Evolutionary conservation across 2,113 vertebrate genomes (phyloP), one percentile per base, ranked within the genome.

Genomic region (Oceanodroma tethys): DNA sequence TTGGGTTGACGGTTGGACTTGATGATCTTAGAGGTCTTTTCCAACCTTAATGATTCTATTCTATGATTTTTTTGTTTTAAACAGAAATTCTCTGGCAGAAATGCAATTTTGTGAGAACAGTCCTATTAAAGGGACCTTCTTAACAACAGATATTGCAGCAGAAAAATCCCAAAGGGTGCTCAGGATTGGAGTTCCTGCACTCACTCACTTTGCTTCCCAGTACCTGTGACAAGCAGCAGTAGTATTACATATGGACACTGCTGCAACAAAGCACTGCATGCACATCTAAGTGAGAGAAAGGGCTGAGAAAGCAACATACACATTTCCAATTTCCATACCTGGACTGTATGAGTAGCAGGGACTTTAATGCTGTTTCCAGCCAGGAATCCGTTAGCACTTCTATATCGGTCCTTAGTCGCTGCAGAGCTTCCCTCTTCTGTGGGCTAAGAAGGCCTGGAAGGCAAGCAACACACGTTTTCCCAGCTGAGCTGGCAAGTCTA

Each of bases 341-440:
- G 97, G 99, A 99, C 97, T 99, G 99, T 90, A 99, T 99, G 87
- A 99, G 99, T 74, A 99, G 98, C 92, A 99, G 98, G 88, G 99
- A 99, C 95, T 99, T 99, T 29, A 99, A 97, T 0, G 99, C 99
- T 6, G 99, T 99, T 98, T 98, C 99, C 97, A 99, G 98, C 99
- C 99, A 99, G 76, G 99, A 98, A 94, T 99, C 99, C 2, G 99
- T 99, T 27, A 99, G 97, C n/a, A 98, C 98, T 98, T 99, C 99
- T 43, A 99, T 99, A 93, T 99, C 99, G 0, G 99, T 98, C 97
- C 99, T 98, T 58, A 99, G 98, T 63, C 98, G 97, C 34, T 99
- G 97, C 32, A 99, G 98, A 80, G 99, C 98, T 86, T 99, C 99
- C 81, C 99, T 98, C 97, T 99, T 99, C 95, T 99, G 98, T 0